These are phyloP conservation scores for Pediacus dermestoides DNA, from an alignment of 2,888 invertebrate genomes.

Conservation along the genomic window DNA sequence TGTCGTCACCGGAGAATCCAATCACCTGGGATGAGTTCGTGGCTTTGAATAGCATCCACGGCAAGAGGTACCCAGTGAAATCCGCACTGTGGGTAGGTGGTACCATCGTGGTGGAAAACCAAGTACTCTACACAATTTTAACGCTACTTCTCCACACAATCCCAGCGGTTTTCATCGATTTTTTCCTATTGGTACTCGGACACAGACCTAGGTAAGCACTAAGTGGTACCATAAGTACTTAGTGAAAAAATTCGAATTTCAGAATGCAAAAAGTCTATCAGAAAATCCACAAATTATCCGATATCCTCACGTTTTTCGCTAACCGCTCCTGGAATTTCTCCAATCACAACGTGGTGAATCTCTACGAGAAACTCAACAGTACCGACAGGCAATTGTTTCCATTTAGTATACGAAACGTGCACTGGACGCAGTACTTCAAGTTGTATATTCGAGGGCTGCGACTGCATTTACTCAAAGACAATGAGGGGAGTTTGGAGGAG, in stretches of 20 bases:
- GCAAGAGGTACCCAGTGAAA: constrained; percentile 53
- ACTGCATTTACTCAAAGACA: constrained; percentile 73
- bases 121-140: constrained; percentile 47
- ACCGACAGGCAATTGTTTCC: constrained; percentile 60
- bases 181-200: constrained; percentile 48
- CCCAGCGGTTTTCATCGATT: constrained; percentile 61
- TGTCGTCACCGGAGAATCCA: constrained; percentile 75
- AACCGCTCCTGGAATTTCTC: constrained; percentile 69
- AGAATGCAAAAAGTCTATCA: constrained; percentile 76
- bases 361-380: constrained; percentile 56
- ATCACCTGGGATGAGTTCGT: constrained; percentile 75
- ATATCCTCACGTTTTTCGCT: constrained; percentile 71
- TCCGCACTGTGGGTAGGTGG: constrained; percentile 53
- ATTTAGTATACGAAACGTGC: constrained; percentile 66
- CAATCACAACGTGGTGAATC: constrained; percentile 58
- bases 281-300: constrained; percentile 75
- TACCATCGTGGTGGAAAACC: constrained; percentile 34
- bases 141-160: constrained; percentile 58
- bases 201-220: constrained; percentile 47
- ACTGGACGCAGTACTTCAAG: constrained; percentile 70
- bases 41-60: constrained; percentile 52
- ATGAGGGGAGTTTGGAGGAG: constrained; percentile 57
- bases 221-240: too few species aligned
- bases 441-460: constrained; percentile 71
- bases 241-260: constrained; percentile 18